These are phyloP conservation scores for Patagioenas fasciata DNA, from an alignment of 2,113 vertebrate species.

Conservation along the genomic window DNA sequence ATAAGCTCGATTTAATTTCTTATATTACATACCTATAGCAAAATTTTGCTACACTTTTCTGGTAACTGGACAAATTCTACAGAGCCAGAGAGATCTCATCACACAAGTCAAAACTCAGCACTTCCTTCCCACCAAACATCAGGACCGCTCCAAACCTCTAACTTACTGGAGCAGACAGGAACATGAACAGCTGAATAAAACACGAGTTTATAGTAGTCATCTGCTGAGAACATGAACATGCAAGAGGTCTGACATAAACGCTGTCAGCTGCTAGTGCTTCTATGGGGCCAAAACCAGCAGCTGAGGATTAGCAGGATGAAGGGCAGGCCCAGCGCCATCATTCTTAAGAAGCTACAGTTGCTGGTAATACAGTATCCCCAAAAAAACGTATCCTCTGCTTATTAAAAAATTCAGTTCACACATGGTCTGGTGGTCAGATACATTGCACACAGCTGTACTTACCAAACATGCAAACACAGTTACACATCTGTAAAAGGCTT, in stretches of 20 bases:
- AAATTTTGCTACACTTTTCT: background rate
- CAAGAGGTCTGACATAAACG: background rate
- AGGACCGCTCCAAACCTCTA: background rate
- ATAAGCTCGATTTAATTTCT: background rate
- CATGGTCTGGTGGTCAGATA: background rate
- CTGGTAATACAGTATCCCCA: background rate
- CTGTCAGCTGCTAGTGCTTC: background rate
- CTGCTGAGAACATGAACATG: background rate
- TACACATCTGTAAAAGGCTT: background rate
- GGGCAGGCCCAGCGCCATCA: background rate
- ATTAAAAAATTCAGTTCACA: background rate
- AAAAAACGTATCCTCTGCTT: background rate
- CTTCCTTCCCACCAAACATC: background rate
- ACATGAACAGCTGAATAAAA: background rate
- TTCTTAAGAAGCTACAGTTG: constrained; percentile 11
- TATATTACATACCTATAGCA: background rate
- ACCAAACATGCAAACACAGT: background rate
- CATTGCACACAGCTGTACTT: background rate
- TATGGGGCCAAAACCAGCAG: background rate
- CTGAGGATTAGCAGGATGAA: constrained; percentile 31
- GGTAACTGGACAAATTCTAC: background rate
- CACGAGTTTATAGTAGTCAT: background rate
- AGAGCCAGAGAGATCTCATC: background rate
- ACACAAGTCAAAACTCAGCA: background rate
- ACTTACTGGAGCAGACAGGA: background rate